A percentile compares a stretch with the other conserved stretches of the same genome.
phyloP scores from a whole-genome alignment of 2,888 invertebrate species.

The Chesias legatella region DNA sequence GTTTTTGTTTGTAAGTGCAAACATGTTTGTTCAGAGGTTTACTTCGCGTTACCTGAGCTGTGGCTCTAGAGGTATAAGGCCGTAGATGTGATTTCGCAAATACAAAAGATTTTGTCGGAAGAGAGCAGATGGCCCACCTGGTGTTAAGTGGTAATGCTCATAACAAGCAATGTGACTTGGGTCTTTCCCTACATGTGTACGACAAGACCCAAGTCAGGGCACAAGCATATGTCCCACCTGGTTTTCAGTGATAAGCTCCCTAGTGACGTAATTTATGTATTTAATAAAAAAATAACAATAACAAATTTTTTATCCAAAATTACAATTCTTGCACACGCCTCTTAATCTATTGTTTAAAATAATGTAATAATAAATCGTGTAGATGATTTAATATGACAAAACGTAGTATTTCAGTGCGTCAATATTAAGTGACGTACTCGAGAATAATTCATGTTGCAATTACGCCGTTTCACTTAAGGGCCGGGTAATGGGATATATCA shows the following conservation, averaged over 20 bases:
- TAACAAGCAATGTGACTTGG: too few relatives aligned
- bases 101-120: too few relatives aligned
- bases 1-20: conserved; percentile 67
- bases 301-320: too few relatives aligned
- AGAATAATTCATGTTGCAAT: conserved; percentile 35
- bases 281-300: too few relatives aligned
- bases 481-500: conserved; percentile 80
- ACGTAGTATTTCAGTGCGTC: not conserved
- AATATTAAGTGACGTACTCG: conserved; percentile 3
- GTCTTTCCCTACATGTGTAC: too few relatives aligned
- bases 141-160: too few relatives aligned
- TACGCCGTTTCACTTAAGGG: conserved; percentile 42
- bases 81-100: conserved; percentile 27
- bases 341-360: conserved; percentile 2
- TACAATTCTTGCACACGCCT: not conserved
- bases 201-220: too few relatives aligned
- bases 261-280: too few relatives aligned
- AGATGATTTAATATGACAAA: conserved; percentile 11
- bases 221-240: too few relatives aligned
- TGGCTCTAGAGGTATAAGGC: conserved; percentile 36
- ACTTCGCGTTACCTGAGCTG: conserved; percentile 70
- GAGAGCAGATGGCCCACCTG: too few relatives aligned
- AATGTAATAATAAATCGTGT: conserved; percentile 1
- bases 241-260: too few relatives aligned
- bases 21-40: conserved; percentile 80